Conservation (phyloP, 2,888 invertebrate species). For the Antheraea assamensis region DNA sequence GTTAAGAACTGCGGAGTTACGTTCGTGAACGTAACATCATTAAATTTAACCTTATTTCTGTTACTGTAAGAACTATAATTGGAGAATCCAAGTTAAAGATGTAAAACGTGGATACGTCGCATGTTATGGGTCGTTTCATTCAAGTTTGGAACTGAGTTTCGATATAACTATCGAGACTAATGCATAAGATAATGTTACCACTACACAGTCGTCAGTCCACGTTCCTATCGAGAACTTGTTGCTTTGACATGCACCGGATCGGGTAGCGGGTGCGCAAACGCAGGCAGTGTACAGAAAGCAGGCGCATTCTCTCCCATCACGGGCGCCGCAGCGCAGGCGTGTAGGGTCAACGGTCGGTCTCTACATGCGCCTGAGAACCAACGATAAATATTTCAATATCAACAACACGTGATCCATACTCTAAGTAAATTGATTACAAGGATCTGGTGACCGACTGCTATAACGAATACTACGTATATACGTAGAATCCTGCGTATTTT, state of each 20-base stretch:
- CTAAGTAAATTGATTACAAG: slow-evolving; percentile 77
- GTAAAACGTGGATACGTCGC: slow-evolving; percentile 7
- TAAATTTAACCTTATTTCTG: slow-evolving; percentile 18
- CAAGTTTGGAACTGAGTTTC: slow-evolving; percentile 15
- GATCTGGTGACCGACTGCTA: slow-evolving; percentile 49
- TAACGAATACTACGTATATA: slow-evolving; percentile 36
- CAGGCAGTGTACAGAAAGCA: slow-evolving; percentile 57
- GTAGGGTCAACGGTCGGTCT: slow-evolving; percentile 78
- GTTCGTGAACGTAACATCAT: slow-evolving; percentile 3
- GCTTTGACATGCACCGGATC: slow-evolving; percentile 52
- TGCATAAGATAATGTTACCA: slow-evolving; percentile 18
- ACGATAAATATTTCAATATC: slow-evolving; percentile 81
- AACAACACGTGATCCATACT: slow-evolving; percentile 80
- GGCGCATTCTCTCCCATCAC: slow-evolving; percentile 56
- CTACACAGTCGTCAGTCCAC: slow-evolving; percentile 29
- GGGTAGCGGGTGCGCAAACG: slow-evolving; percentile 54
- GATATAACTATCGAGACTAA: slow-evolving; percentile 14
- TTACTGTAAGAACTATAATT: background rate
- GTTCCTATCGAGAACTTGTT: slow-evolving; percentile 42
- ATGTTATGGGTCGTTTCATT: slow-evolving; percentile 16
- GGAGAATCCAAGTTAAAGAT: background rate
- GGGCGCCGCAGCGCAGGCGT: slow-evolving; percentile 49
- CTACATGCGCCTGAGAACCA: slow-evolving; percentile 74
- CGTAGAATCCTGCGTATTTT: slow-evolving; percentile 53
- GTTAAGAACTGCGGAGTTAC: slow-evolving; percentile 37